phyloP scores from a whole-genome alignment of 2,888 invertebrate species.

The Drosophila eohydei region DNA sequence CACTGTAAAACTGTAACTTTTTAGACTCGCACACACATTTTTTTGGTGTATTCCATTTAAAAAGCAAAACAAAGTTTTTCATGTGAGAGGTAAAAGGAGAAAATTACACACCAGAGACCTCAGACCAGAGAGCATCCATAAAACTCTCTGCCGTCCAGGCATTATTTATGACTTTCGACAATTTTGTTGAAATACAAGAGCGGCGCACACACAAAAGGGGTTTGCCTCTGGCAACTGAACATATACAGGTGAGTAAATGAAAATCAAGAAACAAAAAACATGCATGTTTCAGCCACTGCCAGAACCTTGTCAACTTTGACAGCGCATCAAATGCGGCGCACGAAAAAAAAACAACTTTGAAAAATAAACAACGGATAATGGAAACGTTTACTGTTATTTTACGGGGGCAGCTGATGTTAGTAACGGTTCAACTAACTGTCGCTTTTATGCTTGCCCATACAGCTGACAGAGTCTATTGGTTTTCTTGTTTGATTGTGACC shows the following conservation, averaged over 20 bases:
- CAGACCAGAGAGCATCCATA: slow-evolving; percentile 30
- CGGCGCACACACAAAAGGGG: slow-evolving; percentile 16
- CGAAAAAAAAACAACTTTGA: slow-evolving; percentile 2
- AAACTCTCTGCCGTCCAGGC: slow-evolving; percentile 14
- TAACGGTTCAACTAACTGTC: slow-evolving; percentile 34
- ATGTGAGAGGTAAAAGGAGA: slow-evolving; percentile 43
- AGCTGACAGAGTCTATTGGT: background rate
- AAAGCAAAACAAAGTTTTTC: slow-evolving; percentile 4
- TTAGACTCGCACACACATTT: background rate
- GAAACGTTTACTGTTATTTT: slow-evolving; percentile 16
- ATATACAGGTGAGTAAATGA: slow-evolving; percentile 7
- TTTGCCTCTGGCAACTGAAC: slow-evolving; percentile 33
- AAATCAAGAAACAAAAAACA: background rate
- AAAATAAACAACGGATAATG: slow-evolving; percentile 22
- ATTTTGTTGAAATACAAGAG: slow-evolving; percentile 45
- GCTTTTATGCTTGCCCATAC: slow-evolving; percentile 16
- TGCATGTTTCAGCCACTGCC: slow-evolving; percentile 40
- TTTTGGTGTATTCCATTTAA: slow-evolving; percentile 7
- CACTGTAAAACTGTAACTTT: slow-evolving; percentile 4
- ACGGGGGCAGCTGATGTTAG: slow-evolving; percentile 1
- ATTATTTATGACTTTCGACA: slow-evolving; percentile 71
- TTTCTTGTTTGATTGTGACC: background rate
- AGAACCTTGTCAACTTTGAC: slow-evolving; percentile 63
- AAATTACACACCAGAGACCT: slow-evolving; percentile 55
- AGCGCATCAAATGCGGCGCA: slow-evolving; percentile 46